Base-by-base conservation (phyloP, 1,140 invertebrate species). In the Eriocheir sinensis region DNA sequence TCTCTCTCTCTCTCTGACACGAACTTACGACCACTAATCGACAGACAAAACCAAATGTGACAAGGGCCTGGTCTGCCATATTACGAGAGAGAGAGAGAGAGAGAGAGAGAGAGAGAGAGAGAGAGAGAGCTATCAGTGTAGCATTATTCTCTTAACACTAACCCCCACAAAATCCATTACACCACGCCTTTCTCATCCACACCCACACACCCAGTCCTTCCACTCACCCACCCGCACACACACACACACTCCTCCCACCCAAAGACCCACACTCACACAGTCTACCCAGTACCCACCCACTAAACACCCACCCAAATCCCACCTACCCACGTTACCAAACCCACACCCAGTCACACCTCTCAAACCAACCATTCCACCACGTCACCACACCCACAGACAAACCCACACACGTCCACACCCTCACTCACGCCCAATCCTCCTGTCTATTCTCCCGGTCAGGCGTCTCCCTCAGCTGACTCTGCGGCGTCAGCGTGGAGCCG, bases 41-140 rank as follows among this genome's bases (percentile, higher is more conserved):
- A n/a, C 60, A 72, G 60, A n/a, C n/a, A 72, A 72, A 72, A 72
- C 60, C 60, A 72, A 72, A 34, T 40, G 41, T 86, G n/a, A n/a
- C n/a, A n/a, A n/a, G n/a, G n/a, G n/a, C n/a, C 81, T 9, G 15
- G 32, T 36, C 36, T 17, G 32, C 34, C 21, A 44, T 40, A 38
- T 38, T 40, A 40, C 0, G 30, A 83, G 72, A 79, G 72, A 79
- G 72, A 2, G 72, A 79, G 72, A 79, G 72, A 79, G 72, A 79
- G 72, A 79, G 72, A 79, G 72, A 79, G 81, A 85, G 81, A 85
- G 81, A 85, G 81, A 85, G 17, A 32, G 32, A 36, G 36, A 27
- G 85, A 40, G 32, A 44, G 85, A 86, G 41, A 86, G 41, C n/a
- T n/a, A n/a, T n/a, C n/a, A n/a, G n/a, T n/a, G n/a, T n/a, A n/a